phyloP scores from a whole-genome alignment of 2,797 vertebrate species.

The Pelobates cultripes region DNA sequence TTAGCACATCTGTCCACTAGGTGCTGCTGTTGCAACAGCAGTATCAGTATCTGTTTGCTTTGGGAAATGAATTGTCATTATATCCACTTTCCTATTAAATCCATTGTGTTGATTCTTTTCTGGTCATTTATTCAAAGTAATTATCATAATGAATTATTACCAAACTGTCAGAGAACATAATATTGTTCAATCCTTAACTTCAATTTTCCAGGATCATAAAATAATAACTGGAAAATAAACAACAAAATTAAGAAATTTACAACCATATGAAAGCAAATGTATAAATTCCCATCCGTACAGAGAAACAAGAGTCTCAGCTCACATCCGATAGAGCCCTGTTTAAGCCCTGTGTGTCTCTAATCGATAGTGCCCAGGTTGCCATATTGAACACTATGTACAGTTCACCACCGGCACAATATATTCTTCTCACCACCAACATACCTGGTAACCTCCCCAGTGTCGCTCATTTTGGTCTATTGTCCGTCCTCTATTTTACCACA shows the following conservation, averaged over 20 bases:
- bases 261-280: too few relatives aligned
- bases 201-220: not conserved
- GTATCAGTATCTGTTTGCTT: not conserved
- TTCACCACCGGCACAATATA: too few relatives aligned
- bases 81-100: not conserved
- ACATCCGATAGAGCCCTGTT: too few relatives aligned
- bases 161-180: not conserved
- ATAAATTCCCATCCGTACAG: too few relatives aligned
- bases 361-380: too few relatives aligned
- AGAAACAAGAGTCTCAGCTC: too few relatives aligned
- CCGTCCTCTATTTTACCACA: too few relatives aligned
- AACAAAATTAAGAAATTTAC: not conserved
- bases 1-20: not conserved
- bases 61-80: not conserved
- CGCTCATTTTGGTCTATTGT: too few relatives aligned
- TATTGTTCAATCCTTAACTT: not conserved
- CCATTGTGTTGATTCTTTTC: not conserved
- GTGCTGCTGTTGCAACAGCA: not conserved
- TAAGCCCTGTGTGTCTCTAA: too few relatives aligned
- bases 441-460: too few relatives aligned
- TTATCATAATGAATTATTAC: slow-evolving; percentile 26
- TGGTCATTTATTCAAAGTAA: slow-evolving; percentile 17
- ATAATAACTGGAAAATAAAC: not conserved
- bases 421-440: too few relatives aligned
- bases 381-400: too few relatives aligned